Evolutionary conservation across 2,888 invertebrate genomes (phyloP), one percentile per base, ranked within the genome.

Genomic region (Smittia sp.): DNA sequence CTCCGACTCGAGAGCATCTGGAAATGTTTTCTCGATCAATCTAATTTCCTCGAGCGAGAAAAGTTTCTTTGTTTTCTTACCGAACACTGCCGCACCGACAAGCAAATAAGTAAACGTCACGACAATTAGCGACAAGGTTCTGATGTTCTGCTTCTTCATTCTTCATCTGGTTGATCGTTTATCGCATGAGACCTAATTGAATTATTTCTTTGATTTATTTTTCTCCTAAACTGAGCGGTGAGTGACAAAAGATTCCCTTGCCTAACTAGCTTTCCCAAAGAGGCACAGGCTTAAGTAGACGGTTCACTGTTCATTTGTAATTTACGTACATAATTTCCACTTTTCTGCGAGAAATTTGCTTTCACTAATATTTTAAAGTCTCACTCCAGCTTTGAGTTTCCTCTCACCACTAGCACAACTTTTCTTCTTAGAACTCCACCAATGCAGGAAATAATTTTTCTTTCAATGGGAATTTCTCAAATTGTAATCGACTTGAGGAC

Each of bases 111-210:
- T 99, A 88, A 99, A 96, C 85, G 99, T 99, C 89, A 97, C 97
- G 87, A 99, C 98, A 87, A 99, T 98, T 86, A 99, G 91, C 81
- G 98, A 97, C 87, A 99, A 88, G 86, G 99, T 99, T 87, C 99
- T 96, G 85, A 98, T 97, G 93, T 99, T 99, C 92, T 99, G 98
- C 89, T 97, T 97, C 94, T 99, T 98, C 98, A 99, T 99, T 88
- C 89, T 89, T 83, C 82, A 83, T 87, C 88, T 87, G 85, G 58
- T 58, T 84, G 86, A 85, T 85, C 86, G 84, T 85, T 63, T 22
- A 63, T 63, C 25, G 18, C 3, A 2, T 58, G 20, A 3, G 13
- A 58, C 58, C 27, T 63, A 24, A 24, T 63, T 63, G 15, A 27
- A 1, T 63, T 63, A 27, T 18, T 7, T 15, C n/a, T 63, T 27